These are phyloP conservation scores for Melitaea athalia DNA, from an alignment of 2,888 invertebrate genomes.

Conservation along the genomic window DNA sequence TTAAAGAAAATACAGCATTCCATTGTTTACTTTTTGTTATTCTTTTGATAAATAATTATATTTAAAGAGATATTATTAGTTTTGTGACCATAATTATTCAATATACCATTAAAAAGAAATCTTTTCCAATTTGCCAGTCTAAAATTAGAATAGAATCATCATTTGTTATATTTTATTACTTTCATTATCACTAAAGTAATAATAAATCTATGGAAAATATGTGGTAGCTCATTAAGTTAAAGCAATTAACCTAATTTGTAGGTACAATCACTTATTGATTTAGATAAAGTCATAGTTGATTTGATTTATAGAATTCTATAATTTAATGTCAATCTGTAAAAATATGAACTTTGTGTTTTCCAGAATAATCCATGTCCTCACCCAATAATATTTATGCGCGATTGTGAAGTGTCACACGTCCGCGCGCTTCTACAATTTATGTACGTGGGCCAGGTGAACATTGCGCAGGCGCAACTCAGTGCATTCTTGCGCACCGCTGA, in stretches of 20 bases:
- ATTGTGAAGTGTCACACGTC: slow-evolving; percentile 90
- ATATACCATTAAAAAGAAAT: not conserved
- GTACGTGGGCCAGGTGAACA: slow-evolving; percentile 93
- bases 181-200: slow-evolving; percentile 8
- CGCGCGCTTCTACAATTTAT: slow-evolving; percentile 91
- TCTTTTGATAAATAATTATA: no score
- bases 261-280: slow-evolving; percentile 5
- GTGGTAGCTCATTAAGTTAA: slow-evolving; percentile 30
- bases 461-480: slow-evolving; percentile 89
- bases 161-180: slow-evolving; percentile 9
- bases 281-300: not conserved
- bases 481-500: slow-evolving; percentile 90
- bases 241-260: slow-evolving; percentile 36
- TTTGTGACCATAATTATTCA: not conserved
- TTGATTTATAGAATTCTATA: not conserved
- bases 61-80: no score
- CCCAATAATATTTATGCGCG: slow-evolving; percentile 92
- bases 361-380: slow-evolving; percentile 93
- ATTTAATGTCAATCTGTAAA: not conserved
- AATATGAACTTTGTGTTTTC: slow-evolving; percentile 52
- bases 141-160: not conserved
- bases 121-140: not conserved
- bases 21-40: no score
- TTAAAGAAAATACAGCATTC: no score
- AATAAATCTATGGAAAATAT: slow-evolving; percentile 29